Base-by-base conservation (phyloP, 2,888 invertebrate genomes). In the Mythimna pallens region DNA sequence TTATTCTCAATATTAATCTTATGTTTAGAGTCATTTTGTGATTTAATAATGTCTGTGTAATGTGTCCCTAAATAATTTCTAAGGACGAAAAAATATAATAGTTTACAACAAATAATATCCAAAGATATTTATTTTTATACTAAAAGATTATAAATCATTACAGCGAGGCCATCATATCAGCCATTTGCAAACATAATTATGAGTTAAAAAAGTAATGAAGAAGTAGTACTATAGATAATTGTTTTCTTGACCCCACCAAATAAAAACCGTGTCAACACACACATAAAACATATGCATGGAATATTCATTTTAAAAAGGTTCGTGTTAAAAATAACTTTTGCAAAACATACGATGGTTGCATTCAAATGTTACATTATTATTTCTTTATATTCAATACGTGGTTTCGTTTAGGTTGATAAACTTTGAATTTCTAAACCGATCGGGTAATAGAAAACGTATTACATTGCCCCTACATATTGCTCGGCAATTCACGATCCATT, bases 281-380 rank as follows among this genome's bases (percentile, higher is more conserved):
- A 77, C 62, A 72, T 63, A 73, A 62, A 83, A 81, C 61, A 61
- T 68, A 78, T 76, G 76, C 64, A 66, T 30, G 43, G 82, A 84
- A 81, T 84, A 84, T 79, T 84, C 81, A 81, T 81, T 78, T 73
- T n/a, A 22, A 72, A 72, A 76, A 73, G 70, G 65, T 62, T 50
- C 80, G 66, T 77, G 80, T 83, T 80, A 76, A 71, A 85, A 83
- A 83, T 82, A 82, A 70, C 76, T 78, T 83, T 76, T 80, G 83
- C 83, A 74, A 76, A 73, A 73, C 58, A 54, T 20, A 80, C 76
- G 70, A 36, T 30, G 36, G 40, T 61, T 81, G 81, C 71, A 84
- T 86, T 74, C 61, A 66, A 85, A 80, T 78, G 65, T 74, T 12
- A 64, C 25, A 71, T 66, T 80, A 69, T 17, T 43, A 69, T 66